Conservation (phyloP, 1,140 invertebrate genomes). For the Lithobius niger region DNA sequence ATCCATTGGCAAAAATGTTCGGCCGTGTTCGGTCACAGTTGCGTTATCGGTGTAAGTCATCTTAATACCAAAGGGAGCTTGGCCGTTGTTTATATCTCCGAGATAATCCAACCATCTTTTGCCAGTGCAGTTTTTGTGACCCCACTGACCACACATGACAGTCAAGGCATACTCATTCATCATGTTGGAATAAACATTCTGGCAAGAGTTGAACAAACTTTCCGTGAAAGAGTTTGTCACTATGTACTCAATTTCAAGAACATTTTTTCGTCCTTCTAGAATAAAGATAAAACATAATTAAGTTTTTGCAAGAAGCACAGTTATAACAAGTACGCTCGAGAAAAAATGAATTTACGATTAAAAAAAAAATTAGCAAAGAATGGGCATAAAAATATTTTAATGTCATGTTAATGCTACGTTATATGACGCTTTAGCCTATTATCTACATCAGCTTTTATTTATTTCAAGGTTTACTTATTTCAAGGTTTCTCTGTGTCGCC, state of each 20-base stretch:
- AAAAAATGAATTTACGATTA: too few relatives aligned
- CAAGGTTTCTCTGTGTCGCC: too few relatives aligned
- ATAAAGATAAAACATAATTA: too few relatives aligned
- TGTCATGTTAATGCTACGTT: too few relatives aligned
- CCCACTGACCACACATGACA: constrained; percentile 64
- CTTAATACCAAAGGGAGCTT: constrained; percentile 69
- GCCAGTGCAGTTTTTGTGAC: constrained; percentile 48
- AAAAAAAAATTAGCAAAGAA: too few relatives aligned
- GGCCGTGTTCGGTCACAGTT: constrained; percentile 25
- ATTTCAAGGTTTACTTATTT: too few relatives aligned
- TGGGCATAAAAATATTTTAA: too few relatives aligned
- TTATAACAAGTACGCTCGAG: too few relatives aligned
- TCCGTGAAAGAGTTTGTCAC: constrained; percentile 49
- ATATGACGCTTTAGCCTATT: too few relatives aligned
- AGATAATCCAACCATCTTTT: constrained; percentile 49
- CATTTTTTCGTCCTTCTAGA: too few relatives aligned
- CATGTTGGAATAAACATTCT: constrained; percentile 61
- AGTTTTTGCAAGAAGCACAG: too few relatives aligned
- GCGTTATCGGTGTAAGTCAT: constrained; percentile 41
- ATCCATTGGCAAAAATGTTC: constrained; percentile 42
- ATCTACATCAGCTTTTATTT: too few relatives aligned
- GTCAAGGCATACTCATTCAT: constrained; percentile 58
- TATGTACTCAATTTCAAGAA: constrained; percentile 41
- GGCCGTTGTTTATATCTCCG: constrained; percentile 47
- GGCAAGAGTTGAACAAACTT: constrained; percentile 65